Evolutionary conservation across 2,113 vertebrate species (phyloP), one percentile per base, ranked within the genome.

Genomic region (Xerus inauris): DNA sequence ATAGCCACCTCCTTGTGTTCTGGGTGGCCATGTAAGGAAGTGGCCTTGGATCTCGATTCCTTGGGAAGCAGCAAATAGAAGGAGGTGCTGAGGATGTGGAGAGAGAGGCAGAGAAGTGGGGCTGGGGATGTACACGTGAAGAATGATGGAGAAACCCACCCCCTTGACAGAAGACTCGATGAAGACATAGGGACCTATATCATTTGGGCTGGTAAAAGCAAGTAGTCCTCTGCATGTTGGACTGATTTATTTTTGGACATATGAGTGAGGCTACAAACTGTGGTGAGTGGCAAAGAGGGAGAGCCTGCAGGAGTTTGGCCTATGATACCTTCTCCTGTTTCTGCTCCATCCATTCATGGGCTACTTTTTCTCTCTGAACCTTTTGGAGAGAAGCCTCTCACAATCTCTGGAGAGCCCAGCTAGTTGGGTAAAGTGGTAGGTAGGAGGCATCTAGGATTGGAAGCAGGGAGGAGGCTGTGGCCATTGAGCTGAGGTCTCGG

Each of bases 1-100:
- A 87, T 54, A 86, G 47, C 4, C 1, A 28, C 17, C 59, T 95
- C 76, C 54, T 62, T 89, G 26, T n/a, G 8, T 40, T 94, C 79
- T 84, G 85, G 69, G 69, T 71, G 49, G 82, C 65, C 47, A 49
- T 30, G 49, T 47, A 7, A 11, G 49, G 17, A 94, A 82, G 28
- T 71, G 35, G 26, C 92, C 81, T 97, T 95, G 95, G 45, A 13
- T 42, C 30, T 89, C 67, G 69, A 86, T 42, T 38, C 32, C 47
- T 75, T 51, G 51, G 49, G 57, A 96, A 96, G 40, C 57, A 67
- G 67, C 24, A 64, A 90, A 47, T 38, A 14, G 62, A 81, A 76
- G 84, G 38, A 14, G 28, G 7, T 59, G 42, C 73, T 84, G 7
- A 91, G 67, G 16, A 35, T 57, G 19, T 35, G 76, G 59, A 89